Base-by-base conservation (phyloP, 2,888 invertebrate genomes). In the Nowickia ferox region DNA sequence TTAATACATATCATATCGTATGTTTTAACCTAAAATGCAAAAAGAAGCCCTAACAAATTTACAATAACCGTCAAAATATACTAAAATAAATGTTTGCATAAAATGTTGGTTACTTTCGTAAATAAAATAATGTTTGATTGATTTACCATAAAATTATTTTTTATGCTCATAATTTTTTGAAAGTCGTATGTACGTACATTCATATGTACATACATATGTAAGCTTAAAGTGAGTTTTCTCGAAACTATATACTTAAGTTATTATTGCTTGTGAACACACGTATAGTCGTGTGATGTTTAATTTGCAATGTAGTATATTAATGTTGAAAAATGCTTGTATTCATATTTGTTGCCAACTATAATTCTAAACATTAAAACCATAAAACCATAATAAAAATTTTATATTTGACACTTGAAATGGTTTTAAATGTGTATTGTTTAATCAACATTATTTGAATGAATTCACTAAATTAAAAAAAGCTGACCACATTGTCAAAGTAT, bases 281-380 rank as follows among this genome's bases (percentile, higher is more conserved):
- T 30, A 30, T 30, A 30, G 9, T 61, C 38, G 61, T 61, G 40
- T 61, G 38, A 61, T 61, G n/a, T 61, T 15, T 38, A 61, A 40
- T n/a, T 30, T 61, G 61, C 61, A 53, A 6, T 65, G n/a, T n/a
- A n/a, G n/a, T 65, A 9, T 22, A 46, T 13, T 65, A 30, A n/a
- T 30, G 0, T 30, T 51, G 10, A 9, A 19, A 6, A 9, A 55
- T 40, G 19, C 40, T 40, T 9, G 15, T 17, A 68, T 17, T 38
- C 17, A 53, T 51, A 40, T 42, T 42, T 55, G 42, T 69, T 69
- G 53, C 55, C 55, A 55, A 55, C 38, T 19, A n/a, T n/a, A n/a
- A 44, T 63, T 42, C 1, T 1, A 38, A 53, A 68, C n/a, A 38
- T 30, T 42, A 19, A 40, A 53, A 13, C 13, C 53, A 40, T 69